These are phyloP conservation scores for Grallaria varia DNA, from an alignment of 2,113 vertebrate genomes.

Conservation along the genomic window DNA sequence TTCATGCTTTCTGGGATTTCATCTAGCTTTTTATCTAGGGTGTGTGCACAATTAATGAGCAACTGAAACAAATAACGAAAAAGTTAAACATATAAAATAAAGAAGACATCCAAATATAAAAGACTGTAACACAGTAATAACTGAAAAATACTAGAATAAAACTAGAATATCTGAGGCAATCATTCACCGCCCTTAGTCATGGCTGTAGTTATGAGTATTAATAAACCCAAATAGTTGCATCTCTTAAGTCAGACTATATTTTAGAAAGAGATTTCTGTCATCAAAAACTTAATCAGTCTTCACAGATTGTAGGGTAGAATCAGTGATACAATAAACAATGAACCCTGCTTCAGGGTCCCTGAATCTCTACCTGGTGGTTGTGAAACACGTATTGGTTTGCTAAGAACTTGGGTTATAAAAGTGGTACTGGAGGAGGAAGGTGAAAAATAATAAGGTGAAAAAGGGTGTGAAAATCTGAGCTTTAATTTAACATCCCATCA, in stretches of 20 bases:
- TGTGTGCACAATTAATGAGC: not conserved
- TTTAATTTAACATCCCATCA: not conserved
- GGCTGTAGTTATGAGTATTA: not conserved
- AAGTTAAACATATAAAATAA: not conserved
- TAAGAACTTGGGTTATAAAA: not conserved
- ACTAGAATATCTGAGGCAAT: not conserved
- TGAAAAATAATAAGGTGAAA: not conserved
- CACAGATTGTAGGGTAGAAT: not conserved
- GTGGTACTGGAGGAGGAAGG: not conserved
- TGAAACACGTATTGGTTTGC: not conserved
- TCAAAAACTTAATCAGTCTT: not conserved
- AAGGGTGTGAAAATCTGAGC: not conserved
- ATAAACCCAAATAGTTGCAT: not conserved
- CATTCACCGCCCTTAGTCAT: not conserved
- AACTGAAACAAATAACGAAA: not conserved
- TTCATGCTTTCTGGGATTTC: not conserved
- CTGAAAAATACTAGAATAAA: not conserved
- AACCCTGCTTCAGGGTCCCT: not conserved
- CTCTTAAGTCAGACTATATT: not conserved
- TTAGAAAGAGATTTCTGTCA: not conserved
- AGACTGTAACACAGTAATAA: not conserved
- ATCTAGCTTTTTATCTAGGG: not conserved
- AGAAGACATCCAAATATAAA: not conserved
- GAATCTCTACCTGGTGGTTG: not conserved
- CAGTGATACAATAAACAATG: rapidly evolving